These are phyloP conservation scores for Mya arenaria DNA, from an alignment of 1,140 invertebrate genomes.

Conservation along the genomic window DNA sequence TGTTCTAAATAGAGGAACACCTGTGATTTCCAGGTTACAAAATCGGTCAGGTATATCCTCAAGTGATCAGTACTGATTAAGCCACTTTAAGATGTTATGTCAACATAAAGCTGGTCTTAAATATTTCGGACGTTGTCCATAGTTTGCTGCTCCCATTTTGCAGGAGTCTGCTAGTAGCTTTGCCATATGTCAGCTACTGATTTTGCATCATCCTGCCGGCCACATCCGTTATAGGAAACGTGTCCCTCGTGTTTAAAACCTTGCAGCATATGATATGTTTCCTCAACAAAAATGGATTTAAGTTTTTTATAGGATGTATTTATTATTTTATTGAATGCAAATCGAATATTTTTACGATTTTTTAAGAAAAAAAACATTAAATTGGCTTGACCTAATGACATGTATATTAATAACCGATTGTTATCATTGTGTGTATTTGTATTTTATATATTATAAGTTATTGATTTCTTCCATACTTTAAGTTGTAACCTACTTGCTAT, in stretches of 20 bases:
- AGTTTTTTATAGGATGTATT: no score
- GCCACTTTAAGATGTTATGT: neutral
- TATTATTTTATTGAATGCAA: no score
- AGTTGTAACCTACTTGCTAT: no score
- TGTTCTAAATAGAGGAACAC: neutral
- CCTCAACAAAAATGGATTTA: no score
- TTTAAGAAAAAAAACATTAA: no score
- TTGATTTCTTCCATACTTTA: no score
- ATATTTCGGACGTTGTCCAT: neutral
- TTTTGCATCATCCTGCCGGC: neutral
- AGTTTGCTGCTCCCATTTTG: neutral
- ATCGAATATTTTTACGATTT: no score
- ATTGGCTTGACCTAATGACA: no score
- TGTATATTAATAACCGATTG: no score
- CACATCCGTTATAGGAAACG: neutral
- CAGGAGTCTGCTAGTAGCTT: neutral
- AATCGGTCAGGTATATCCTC: conserved; percentile 3
- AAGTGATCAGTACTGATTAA: neutral
- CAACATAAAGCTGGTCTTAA: neutral
- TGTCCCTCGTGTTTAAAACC: neutral
- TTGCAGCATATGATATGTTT: neutral
- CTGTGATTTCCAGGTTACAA: neutral
- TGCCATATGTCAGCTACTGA: neutral
- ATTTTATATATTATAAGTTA: no score
- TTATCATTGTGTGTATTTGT: no score